A percentile compares a stretch with the other conserved stretches of the same genome.
These are phyloP conservation scores for Pristionchus pacificus DNA, from an alignment of 1,140 invertebrate species.

Conservation along the genomic window DNA sequence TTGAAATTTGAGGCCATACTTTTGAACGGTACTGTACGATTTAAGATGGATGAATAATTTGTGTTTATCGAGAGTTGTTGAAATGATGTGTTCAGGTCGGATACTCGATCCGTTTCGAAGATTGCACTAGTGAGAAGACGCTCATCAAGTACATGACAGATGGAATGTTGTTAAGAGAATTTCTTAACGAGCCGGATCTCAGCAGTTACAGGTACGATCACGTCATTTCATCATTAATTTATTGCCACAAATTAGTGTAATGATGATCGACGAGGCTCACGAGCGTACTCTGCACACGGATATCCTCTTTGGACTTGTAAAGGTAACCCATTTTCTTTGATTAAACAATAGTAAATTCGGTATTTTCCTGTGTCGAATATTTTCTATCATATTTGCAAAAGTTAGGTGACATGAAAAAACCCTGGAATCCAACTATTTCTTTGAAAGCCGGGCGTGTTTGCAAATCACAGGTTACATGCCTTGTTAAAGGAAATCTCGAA, in stretches of 20 bases:
- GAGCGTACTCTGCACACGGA: slow-evolving; percentile 96
- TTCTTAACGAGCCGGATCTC: slow-evolving; percentile 91
- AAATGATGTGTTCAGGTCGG: slow-evolving; percentile 64
- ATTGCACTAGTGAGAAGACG: slow-evolving; percentile 72
- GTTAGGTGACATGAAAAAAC: too few relatives aligned
- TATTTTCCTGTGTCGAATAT: too few relatives aligned
- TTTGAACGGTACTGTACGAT: too few relatives aligned
- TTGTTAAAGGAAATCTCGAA: too few relatives aligned
- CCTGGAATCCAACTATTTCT: too few relatives aligned
- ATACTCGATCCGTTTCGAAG: slow-evolving; percentile 75
- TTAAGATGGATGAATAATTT: neutral
- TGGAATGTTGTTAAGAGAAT: slow-evolving; percentile 93
- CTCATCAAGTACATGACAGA: slow-evolving; percentile 99
- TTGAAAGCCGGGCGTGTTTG: too few relatives aligned
- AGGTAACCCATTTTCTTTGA: slow-evolving; percentile 61
- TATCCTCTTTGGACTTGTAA: slow-evolving; percentile 94
- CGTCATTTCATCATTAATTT: slow-evolving; percentile 11
- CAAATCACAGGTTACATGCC: too few relatives aligned
- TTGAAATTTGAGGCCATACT: too few relatives aligned
- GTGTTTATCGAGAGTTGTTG: neutral
- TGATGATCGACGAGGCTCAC: slow-evolving; percentile 99
- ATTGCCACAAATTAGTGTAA: slow-evolving; percentile 66
- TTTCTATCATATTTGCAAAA: too few relatives aligned
- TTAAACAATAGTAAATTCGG: too few relatives aligned
- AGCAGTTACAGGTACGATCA: slow-evolving; percentile 70